Evolutionary conservation across 2,113 vertebrate genomes (phyloP), one percentile per base, ranked within the genome.

Genomic region (Triplophysa tibetana): DNA sequence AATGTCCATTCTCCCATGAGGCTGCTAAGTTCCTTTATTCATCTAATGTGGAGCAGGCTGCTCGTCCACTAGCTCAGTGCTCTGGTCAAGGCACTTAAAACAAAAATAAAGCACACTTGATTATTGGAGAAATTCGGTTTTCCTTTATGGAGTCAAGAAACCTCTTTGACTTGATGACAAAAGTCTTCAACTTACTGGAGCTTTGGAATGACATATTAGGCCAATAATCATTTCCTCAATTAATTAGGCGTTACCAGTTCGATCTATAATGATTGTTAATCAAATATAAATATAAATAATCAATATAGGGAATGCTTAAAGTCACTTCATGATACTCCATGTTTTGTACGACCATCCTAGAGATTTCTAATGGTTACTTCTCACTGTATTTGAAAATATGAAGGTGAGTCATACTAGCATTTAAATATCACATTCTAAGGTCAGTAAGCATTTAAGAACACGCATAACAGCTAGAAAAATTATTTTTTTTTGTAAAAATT

Each of bases 1-100:
- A 85, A 82, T 72, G 80, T 38, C 66, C 29, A 45, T 38, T 82
- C 61, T 85, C 83, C 72, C 83, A 79, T 54, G 77, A 82, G 80
- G 41, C 80, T 19, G 3, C 67, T 70, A 67, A 69, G 63, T 48
- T 78, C 58, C 74, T 48, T 70, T 29, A 64, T 83, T 65, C 16
- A 60, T 58, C 69, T 52, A 60, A 60, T 80, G 73, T 63, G 73
- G 23, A 29, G 23, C 9, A 11, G 21, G 33, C 50, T 45, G 33
- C 45, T 33, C 78, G 56, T 70, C 64, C 64, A 33, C 64, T 43
- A 58, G 78, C 62, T 77, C 75, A 77, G 14, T 2, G 8, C 45
- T 16, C 26, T 19, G 19, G 62, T 77, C 75, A 77, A 23, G 54
- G 75, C 41, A 48, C 16, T 3, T 63, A 14, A 26, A 26, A 16